Evolutionary conservation across 2,113 vertebrate species (phyloP).

Genomic region (Dromaius novaehollandiae): DNA sequence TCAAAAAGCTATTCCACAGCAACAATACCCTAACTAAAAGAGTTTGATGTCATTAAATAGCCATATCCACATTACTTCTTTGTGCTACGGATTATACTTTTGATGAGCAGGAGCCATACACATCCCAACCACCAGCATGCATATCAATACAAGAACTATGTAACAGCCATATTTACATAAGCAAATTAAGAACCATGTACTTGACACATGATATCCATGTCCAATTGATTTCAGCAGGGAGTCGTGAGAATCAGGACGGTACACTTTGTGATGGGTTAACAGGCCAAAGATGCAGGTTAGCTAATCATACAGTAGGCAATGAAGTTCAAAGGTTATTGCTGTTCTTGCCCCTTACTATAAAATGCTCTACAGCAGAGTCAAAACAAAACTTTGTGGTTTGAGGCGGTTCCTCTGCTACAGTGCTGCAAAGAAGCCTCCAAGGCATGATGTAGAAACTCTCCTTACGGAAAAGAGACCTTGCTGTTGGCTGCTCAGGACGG

Average conservation of each 20-base stretch:
- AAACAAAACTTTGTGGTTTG: neutral
- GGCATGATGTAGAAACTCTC: fast-evolving
- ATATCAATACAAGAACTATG: neutral
- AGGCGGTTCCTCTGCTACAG: neutral
- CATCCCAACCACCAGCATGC: neutral
- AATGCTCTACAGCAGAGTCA: neutral
- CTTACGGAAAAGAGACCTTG: neutral
- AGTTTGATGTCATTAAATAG: neutral
- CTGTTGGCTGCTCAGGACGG: neutral
- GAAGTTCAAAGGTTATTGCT: neutral
- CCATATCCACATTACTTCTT: neutral
- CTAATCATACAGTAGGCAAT: neutral
- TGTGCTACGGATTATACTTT: neutral
- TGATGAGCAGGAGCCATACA: neutral
- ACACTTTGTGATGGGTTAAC: neutral
- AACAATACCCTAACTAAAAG: neutral
- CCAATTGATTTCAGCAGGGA: neutral
- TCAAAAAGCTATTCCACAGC: neutral
- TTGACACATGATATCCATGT: neutral
- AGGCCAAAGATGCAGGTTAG: neutral
- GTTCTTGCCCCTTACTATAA: neutral
- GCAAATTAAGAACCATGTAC: neutral
- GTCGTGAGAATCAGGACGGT: neutral
- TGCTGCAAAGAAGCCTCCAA: neutral
- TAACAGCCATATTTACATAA: neutral